Evolutionary conservation across 2,113 vertebrate genomes (phyloP).

Genomic region (Zosterops hypoxanthus): DNA sequence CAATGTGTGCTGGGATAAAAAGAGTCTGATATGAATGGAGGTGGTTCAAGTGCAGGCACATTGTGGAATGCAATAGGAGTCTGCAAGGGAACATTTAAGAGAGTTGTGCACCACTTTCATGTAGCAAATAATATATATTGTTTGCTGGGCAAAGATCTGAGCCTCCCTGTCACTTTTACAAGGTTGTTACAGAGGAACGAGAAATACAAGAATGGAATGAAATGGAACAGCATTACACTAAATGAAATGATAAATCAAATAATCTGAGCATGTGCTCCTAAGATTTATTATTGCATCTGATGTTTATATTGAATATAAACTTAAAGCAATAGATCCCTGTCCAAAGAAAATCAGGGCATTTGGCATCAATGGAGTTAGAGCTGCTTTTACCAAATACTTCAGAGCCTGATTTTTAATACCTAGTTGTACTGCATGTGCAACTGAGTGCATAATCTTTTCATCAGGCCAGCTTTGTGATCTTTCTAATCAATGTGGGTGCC

Average conservation of each 20-base stretch:
- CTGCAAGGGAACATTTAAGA: constrained; percentile 71
- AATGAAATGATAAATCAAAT: constrained; percentile 57
- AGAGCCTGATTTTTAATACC: constrained; percentile 12
- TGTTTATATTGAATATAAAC: constrained; percentile 24
- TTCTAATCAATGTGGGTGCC: neutral
- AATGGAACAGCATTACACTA: constrained; percentile 16
- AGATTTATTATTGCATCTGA: constrained; percentile 10
- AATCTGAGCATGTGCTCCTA: neutral
- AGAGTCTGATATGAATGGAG: constrained; percentile 75
- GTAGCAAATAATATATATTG: constrained; percentile 71
- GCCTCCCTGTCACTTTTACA: constrained; percentile 67
- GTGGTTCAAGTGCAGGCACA: constrained; percentile 81
- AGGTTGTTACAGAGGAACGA: constrained; percentile 52
- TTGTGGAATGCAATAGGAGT: constrained; percentile 70
- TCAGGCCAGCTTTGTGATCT: neutral
- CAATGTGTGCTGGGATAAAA: constrained; percentile 81
- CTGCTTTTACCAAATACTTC: constrained; percentile 13
- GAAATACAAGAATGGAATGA: constrained; percentile 38
- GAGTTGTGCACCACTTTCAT: constrained; percentile 72
- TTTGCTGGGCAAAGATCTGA: constrained; percentile 69
- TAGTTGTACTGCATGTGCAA: neutral
- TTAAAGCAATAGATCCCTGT: neutral
- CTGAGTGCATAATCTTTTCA: neutral
- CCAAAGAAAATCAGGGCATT: neutral
- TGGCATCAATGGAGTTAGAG: neutral